These are phyloP conservation scores for Meteorus colon DNA, from an alignment of 2,888 invertebrate genomes.

Conservation along the genomic window DNA sequence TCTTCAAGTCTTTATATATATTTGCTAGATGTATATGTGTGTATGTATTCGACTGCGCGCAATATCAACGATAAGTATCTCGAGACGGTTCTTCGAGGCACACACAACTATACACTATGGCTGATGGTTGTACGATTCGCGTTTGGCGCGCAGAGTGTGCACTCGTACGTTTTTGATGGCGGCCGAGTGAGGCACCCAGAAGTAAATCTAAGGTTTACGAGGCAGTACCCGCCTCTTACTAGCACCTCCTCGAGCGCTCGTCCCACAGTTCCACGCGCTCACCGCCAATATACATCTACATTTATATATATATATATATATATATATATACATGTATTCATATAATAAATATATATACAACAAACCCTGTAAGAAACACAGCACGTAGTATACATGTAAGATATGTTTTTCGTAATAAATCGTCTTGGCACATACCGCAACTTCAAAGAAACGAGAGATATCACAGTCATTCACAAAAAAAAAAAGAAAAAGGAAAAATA, in stretches of 20 bases:
- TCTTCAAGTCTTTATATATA: slow-evolving; percentile 22
- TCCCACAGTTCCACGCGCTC: slow-evolving; percentile 60
- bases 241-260: slow-evolving; percentile 72
- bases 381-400: slow-evolving; percentile 33
- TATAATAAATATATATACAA: not conserved
- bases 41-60: slow-evolving; percentile 49
- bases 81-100: slow-evolving; percentile 62
- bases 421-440: slow-evolving; percentile 58
- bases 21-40: not conserved
- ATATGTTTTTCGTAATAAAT: slow-evolving; percentile 71
- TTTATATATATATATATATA: not conserved
- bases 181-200: slow-evolving; percentile 65
- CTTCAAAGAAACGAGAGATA: slow-evolving; percentile 47
- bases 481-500: not conserved
- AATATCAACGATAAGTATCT: slow-evolving; percentile 71
- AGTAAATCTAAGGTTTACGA: slow-evolving; percentile 74
- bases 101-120: slow-evolving; percentile 53
- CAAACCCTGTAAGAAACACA: not conserved
- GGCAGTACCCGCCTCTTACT: slow-evolving; percentile 73
- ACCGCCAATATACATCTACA: not conserved
- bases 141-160: slow-evolving; percentile 28
- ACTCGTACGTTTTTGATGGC: slow-evolving; percentile 67
- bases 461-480: slow-evolving; percentile 23
- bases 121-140: slow-evolving; percentile 44
- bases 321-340: not conserved